Percentiles rank a stretch among this genome's conserved stretches.
Conservation (phyloP, 2,888 invertebrate genomes). For the Tachystola acroxantha region DNA sequence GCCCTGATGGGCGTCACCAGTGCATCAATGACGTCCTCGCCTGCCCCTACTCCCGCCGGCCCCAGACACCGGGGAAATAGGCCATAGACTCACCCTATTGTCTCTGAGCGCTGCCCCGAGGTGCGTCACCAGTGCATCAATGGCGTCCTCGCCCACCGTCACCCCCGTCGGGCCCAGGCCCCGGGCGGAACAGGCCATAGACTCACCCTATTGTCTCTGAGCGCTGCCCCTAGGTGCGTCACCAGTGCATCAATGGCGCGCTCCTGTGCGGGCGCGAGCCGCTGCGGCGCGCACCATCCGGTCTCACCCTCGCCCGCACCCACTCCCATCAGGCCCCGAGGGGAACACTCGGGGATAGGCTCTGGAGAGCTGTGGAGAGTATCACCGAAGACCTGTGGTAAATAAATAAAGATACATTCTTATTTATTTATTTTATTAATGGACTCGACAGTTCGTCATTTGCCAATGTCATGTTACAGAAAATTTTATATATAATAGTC, state of each 20-base stretch:
- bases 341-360: constrained; percentile 3
- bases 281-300: constrained; percentile 30
- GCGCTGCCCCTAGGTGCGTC: constrained; percentile 53
- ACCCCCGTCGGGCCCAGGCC: too few species aligned
- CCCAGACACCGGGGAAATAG: too few species aligned
- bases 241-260: constrained; percentile 70
- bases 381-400: constrained; percentile 55
- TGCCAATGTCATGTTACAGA: too few species aligned
- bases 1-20: constrained; percentile 62
- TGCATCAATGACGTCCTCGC: constrained; percentile 69
- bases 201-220: constrained; percentile 63
- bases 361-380: constrained; percentile 22
- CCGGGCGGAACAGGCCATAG: too few species aligned
- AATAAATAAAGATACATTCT: too few species aligned
- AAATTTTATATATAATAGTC: too few species aligned
- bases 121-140: constrained; percentile 65
- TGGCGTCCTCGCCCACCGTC: constrained; percentile 69
- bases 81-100: constrained; percentile 73
- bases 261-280: constrained; percentile 65
- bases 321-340: constrained; percentile 15
- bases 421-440: too few species aligned
- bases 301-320: constrained; percentile 17
- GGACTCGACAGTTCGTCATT: background rate
- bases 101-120: constrained; percentile 60
- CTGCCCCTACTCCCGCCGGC: too few species aligned